A percentile compares a stretch with the other conserved stretches of the same genome.
These are phyloP conservation scores for Noctilio leporinus DNA, from an alignment of 2,113 vertebrate species.

Conservation along the genomic window DNA sequence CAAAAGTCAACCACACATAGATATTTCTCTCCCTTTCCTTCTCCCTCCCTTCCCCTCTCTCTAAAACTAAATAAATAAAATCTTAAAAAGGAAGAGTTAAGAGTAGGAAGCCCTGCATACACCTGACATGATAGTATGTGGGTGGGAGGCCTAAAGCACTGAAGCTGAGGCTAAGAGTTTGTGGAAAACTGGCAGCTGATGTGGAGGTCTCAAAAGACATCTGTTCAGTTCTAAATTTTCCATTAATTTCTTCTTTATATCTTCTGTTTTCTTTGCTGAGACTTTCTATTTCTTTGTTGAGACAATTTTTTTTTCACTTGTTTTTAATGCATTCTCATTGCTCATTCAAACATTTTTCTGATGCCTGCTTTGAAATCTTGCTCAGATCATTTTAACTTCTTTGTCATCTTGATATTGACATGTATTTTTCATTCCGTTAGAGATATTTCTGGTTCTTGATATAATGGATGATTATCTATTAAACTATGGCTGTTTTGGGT, in stretches of 20 bases:
- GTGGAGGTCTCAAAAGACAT: background rate
- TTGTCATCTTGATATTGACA: background rate
- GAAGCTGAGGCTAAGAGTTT: background rate
- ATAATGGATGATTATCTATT: background rate
- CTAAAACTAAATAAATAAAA: too few relatives aligned
- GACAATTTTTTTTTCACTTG: background rate
- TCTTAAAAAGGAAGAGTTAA: too few relatives aligned
- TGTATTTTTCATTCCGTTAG: background rate
- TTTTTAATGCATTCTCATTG: background rate
- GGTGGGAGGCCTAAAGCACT: background rate
- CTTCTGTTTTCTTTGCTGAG: background rate
- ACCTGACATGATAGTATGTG: background rate
- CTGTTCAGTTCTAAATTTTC: background rate
- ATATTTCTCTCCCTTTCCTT: too few relatives aligned
- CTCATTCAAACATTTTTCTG: background rate
- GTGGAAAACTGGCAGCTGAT: background rate
- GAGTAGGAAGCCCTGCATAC: background rate
- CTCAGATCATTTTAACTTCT: background rate
- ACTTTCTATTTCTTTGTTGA: background rate
- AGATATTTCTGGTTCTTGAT: background rate
- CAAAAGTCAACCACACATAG: too few relatives aligned
- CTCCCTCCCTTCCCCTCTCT: too few relatives aligned
- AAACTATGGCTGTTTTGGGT: background rate
- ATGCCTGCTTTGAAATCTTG: background rate
- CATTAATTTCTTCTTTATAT: background rate